Conservation (phyloP, 2,113 vertebrate species). For the Thamnophis sirtalis region DNA sequence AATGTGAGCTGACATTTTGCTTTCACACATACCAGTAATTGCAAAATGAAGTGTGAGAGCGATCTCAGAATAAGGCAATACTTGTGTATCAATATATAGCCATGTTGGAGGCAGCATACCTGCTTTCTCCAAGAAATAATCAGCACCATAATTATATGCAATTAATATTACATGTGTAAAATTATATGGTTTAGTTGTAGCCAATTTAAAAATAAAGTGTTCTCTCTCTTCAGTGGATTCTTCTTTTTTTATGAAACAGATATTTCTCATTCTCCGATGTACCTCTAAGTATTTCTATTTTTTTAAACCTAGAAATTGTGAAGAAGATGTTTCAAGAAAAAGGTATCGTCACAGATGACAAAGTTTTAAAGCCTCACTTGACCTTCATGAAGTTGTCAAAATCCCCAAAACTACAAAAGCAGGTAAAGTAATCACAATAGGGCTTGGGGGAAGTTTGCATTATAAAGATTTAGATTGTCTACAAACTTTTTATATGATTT, state of each 20-base stretch:
- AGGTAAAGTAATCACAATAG: conserved; percentile 68
- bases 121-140: neutral
- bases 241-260: conserved; percentile 38
- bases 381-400: conserved; percentile 96
- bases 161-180: neutral
- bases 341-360: conserved; percentile 75
- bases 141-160: neutral
- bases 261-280: conserved; percentile 18
- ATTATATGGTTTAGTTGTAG: neutral
- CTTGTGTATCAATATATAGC: neutral
- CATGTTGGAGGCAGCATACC: neutral
- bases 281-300: conserved; percentile 36
- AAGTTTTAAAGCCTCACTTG: conserved; percentile 86
- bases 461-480: neutral
- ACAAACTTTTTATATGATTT: neutral
- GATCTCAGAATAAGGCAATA: neutral
- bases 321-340: conserved; percentile 80
- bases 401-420: conserved; percentile 76
- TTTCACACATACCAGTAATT: neutral
- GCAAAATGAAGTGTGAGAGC: neutral
- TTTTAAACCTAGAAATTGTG: conserved; percentile 72
- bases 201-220: conserved; percentile 9
- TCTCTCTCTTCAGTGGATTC: conserved; percentile 4
- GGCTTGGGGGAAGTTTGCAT: neutral
- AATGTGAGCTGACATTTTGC: neutral